Conservation (phyloP, 2,797 vertebrate species). For the Rhinichthys osculus region DNA sequence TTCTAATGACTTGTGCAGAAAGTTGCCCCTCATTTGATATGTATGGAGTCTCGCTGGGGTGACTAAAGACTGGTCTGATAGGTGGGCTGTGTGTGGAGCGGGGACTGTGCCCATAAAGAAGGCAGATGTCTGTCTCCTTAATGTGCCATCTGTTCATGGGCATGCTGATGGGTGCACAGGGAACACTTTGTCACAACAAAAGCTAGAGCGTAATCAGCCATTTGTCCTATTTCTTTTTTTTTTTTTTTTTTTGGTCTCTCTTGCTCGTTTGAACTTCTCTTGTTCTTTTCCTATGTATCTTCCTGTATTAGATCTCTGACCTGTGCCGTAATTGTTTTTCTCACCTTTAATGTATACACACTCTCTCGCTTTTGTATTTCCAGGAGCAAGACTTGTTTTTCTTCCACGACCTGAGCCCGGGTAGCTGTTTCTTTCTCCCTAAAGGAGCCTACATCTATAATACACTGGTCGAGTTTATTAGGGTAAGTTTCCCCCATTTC, state of each 20-base stretch:
- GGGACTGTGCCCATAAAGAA: conserved; percentile 49
- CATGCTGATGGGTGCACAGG: conserved; percentile 48
- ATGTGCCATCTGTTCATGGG: conserved; percentile 62
- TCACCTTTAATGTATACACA: conserved; percentile 30
- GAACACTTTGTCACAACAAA: conserved; percentile 60
- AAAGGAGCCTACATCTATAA: conserved; percentile 97
- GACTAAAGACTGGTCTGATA: conserved; percentile 44
- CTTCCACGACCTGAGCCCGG: conserved; percentile 98
- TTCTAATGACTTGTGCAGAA: conserved; percentile 44
- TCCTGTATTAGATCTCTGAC: background rate
- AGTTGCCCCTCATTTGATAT: conserved; percentile 25
- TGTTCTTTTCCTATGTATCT: conserved; percentile 1
- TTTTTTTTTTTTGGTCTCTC: conserved; percentile 29
- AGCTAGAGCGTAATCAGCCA: conserved; percentile 51
- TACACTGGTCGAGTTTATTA: conserved; percentile 90
- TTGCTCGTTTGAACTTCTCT: conserved; percentile 2
- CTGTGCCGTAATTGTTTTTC: background rate
- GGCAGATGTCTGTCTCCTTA: conserved; percentile 62
- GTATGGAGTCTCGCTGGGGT: conserved; percentile 41
- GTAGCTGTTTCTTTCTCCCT: conserved; percentile 97
- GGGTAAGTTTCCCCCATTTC: conserved; percentile 80
- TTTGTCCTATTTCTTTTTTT: conserved; percentile 21
- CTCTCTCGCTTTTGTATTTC: conserved; percentile 40
- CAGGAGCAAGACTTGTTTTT: conserved; percentile 98
- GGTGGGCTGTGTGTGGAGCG: conserved; percentile 27